A percentile compares a stretch with the other conserved stretches of the same genome.
These are phyloP conservation scores for Bombus superbus DNA, from an alignment of 1,140 invertebrate species.

Conservation along the genomic window DNA sequence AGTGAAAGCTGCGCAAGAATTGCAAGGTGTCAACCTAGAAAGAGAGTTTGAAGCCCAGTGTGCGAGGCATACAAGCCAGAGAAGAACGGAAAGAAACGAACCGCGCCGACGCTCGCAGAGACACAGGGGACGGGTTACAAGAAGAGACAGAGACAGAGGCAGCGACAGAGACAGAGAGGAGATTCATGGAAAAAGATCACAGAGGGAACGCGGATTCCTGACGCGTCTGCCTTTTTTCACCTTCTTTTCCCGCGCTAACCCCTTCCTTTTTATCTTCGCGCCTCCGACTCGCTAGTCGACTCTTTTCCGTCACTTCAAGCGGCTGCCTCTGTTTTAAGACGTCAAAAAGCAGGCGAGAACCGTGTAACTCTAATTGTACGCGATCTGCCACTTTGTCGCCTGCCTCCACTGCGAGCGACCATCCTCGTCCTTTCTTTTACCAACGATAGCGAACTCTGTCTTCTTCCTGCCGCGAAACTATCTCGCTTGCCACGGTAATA, in stretches of 20 bases:
- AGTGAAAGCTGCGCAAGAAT: conserved; percentile 54
- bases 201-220: conserved; percentile 43
- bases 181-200: conserved; percentile 34
- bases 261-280: conserved; percentile 35
- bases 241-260: conserved; percentile 23
- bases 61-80: conserved; percentile 4
- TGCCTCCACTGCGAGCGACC: neutral
- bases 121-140: neutral
- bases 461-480: neutral
- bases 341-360: conserved; percentile 54
- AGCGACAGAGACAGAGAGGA: neutral
- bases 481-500: conserved; percentile 8
- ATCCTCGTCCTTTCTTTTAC: neutral
- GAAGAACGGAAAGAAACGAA: conserved; percentile 31
- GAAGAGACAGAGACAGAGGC: neutral
- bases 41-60: conserved; percentile 54
- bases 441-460: neutral
- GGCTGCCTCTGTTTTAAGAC: conserved; percentile 44
- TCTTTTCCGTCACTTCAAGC: conserved; percentile 47
- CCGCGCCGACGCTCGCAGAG: conserved; percentile 12
- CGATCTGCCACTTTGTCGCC: conserved; percentile 54
- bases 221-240: conserved; percentile 29
- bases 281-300: conserved; percentile 12
- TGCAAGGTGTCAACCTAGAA: conserved; percentile 63
- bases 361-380: conserved; percentile 58